A percentile compares a stretch with the other conserved stretches of the same genome.
phyloP scores from a whole-genome alignment of 2,797 vertebrate species.

The Halcyon chelicuti region DNA sequence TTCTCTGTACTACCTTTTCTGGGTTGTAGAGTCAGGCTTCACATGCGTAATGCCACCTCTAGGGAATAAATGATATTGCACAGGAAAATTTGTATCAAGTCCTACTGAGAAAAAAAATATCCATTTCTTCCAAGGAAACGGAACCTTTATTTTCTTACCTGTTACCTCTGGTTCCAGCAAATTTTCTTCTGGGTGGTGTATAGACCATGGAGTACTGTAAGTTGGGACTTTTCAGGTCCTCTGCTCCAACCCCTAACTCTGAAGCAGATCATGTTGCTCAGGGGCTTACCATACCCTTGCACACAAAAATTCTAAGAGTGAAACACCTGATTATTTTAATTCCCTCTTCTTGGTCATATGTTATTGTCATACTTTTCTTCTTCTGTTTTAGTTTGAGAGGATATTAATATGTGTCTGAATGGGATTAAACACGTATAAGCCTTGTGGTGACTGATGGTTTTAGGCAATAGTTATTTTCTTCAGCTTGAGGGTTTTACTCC shows the following conservation, averaged over 20 bases:
- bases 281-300: background rate
- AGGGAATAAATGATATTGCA: background rate
- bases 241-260: background rate
- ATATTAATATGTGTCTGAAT: conserved; percentile 24
- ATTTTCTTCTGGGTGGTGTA: background rate
- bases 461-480: conserved; percentile 6
- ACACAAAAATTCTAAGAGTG: background rate
- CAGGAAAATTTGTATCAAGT: background rate
- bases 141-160: background rate
- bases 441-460: background rate
- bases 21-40: background rate
- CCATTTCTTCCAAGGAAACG: background rate
- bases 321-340: background rate
- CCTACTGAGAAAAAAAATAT: background rate
- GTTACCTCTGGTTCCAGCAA: background rate
- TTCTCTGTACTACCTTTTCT: background rate
- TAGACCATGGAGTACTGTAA: background rate
- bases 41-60: fast-evolving
- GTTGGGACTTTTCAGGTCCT: background rate
- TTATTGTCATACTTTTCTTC: background rate
- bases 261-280: background rate
- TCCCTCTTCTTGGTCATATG: background rate
- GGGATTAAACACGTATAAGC: conserved; percentile 15
- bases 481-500: background rate
- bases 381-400: conserved; percentile 19